These are phyloP conservation scores for Clarias platycephalus DNA, from an alignment of 2,797 vertebrate genomes.

Conservation along the genomic window DNA sequence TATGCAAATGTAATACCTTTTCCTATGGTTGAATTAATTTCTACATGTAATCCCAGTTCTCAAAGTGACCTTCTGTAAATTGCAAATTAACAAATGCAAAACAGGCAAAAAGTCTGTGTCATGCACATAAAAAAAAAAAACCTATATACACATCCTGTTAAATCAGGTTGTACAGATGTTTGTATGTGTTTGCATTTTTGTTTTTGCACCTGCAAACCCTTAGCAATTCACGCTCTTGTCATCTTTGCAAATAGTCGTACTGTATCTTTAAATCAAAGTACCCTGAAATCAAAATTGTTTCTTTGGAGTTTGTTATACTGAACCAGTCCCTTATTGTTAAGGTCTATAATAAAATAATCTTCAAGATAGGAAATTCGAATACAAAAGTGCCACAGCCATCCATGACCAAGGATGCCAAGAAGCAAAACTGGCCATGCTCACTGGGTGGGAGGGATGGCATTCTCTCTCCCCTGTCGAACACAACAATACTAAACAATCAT, in stretches of 20 bases:
- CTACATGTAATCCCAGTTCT: not conserved
- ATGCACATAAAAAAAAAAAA: not conserved
- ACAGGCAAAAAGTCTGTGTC: not conserved
- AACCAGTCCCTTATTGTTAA: not conserved
- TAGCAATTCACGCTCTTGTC: not conserved
- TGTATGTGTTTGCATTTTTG: not conserved
- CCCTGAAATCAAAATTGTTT: not conserved
- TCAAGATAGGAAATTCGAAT: not conserved
- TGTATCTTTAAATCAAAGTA: slow-evolving; percentile 6
- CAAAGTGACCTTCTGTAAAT: not conserved
- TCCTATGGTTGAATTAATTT: not conserved
- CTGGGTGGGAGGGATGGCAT: not conserved
- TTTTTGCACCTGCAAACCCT: not conserved
- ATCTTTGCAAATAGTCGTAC: not conserved
- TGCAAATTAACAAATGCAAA: not conserved
- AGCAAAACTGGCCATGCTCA: not conserved
- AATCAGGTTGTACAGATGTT: slow-evolving; percentile 9
- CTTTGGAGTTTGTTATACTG: not conserved
- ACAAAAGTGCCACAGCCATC: not conserved
- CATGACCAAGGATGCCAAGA: not conserved
- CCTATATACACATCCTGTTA: not conserved
- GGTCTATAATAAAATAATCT: not conserved
- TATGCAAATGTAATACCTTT: not conserved
- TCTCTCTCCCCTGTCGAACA: not conserved
- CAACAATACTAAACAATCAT: not conserved